Evolutionary conservation across 2,888 invertebrate genomes (phyloP).

Genomic region (Drosophila neoperkinsi): DNA sequence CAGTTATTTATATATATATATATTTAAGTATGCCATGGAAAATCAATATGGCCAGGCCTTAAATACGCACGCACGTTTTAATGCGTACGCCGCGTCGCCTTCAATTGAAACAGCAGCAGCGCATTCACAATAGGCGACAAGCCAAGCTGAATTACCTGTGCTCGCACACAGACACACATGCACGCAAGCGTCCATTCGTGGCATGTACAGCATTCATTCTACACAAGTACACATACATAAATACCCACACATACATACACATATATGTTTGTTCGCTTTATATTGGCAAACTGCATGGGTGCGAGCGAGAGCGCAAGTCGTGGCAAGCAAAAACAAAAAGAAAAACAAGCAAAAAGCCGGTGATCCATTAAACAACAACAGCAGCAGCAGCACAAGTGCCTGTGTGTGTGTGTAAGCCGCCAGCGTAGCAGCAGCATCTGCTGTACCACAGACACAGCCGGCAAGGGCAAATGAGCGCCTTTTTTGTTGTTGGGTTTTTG

Average conservation of each 20-base stretch:
- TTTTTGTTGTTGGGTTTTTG: slow-evolving; percentile 53
- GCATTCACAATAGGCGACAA: slow-evolving; percentile 66
- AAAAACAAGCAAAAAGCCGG: slow-evolving; percentile 75
- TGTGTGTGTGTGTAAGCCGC: slow-evolving; percentile 50
- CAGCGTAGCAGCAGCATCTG: slow-evolving; percentile 76
- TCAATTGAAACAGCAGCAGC: slow-evolving; percentile 56
- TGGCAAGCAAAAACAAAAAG: slow-evolving; percentile 67
- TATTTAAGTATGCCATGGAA: slow-evolving; percentile 61
- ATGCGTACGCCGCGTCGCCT: slow-evolving; percentile 64
- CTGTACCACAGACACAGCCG: slow-evolving; percentile 68
- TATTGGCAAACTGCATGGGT: slow-evolving; percentile 39
- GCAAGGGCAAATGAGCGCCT: slow-evolving; percentile 68
- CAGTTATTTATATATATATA: slow-evolving; percentile 23
- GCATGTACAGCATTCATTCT: slow-evolving; percentile 73
- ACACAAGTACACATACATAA: slow-evolving; percentile 36
- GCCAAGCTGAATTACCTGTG: slow-evolving; percentile 73
- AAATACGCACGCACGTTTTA: slow-evolving; percentile 62
- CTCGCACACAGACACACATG: slow-evolving; percentile 28
- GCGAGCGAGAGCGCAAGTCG: slow-evolving; percentile 60
- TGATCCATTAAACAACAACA: slow-evolving; percentile 70
- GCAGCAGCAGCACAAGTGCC: slow-evolving; percentile 29
- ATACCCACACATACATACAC: slow-evolving; percentile 16
- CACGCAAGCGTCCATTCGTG: slow-evolving; percentile 45
- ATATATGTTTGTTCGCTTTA: slow-evolving; percentile 44
- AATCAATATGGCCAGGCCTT: slow-evolving; percentile 65